A percentile compares a stretch with the other conserved stretches of the same genome.
Conservation (phyloP, 2,888 invertebrate species). For the Morpho helenor region DNA sequence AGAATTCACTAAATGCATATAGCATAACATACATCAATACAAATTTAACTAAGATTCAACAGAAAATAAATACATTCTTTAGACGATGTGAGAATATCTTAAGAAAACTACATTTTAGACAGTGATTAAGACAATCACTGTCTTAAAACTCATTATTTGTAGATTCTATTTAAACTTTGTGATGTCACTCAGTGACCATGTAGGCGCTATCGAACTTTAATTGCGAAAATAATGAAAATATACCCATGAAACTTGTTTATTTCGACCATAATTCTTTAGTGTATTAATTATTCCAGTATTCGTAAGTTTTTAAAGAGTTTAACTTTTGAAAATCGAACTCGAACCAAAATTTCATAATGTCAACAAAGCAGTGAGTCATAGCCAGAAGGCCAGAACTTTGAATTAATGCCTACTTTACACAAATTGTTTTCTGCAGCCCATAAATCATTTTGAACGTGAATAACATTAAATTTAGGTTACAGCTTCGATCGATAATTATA, state of each 20-base stretch:
- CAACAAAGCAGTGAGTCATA: constrained; percentile 48
- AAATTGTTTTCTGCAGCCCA: constrained; percentile 12
- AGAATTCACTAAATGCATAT: no score
- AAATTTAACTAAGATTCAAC: no score
- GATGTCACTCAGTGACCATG: constrained; percentile 59
- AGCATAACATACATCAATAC: no score
- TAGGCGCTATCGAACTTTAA: constrained; percentile 42
- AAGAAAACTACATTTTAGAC: neutral
- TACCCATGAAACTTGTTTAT: no score
- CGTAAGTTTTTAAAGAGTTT: no score
- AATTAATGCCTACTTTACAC: constrained; percentile 23
- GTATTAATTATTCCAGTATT: no score
- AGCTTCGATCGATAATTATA: constrained; percentile 69
- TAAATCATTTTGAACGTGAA: constrained; percentile 36
- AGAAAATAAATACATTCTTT: no score
- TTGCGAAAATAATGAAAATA: constrained; percentile 35
- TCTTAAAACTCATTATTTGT: constrained; percentile 35
- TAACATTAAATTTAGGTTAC: constrained; percentile 57
- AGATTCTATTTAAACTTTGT: constrained; percentile 70
- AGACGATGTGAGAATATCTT: neutral
- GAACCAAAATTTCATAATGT: constrained; percentile 38
- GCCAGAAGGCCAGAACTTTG: constrained; percentile 13
- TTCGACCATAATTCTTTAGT: no score
- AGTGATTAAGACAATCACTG: no score
- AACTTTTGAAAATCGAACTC: constrained; percentile 23